phyloP scores from a whole-genome alignment of 2,888 invertebrate species.

The Branchipolynoe longqiensis region DNA sequence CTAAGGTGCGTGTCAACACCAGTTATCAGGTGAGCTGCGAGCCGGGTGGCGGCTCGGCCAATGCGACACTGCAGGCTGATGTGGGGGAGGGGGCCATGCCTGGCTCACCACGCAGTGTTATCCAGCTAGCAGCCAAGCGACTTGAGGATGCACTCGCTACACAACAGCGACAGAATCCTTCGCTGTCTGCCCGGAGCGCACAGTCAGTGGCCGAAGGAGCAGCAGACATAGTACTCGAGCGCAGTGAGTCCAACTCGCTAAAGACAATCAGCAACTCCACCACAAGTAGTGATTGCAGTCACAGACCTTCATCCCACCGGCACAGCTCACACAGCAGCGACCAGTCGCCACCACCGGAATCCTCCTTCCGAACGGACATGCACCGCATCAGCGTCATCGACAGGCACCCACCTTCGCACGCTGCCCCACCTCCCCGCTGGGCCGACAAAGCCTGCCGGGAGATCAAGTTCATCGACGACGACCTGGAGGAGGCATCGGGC shows the following conservation, averaged over 20 bases:
- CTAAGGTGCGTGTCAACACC: conserved; percentile 65
- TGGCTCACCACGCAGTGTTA: conserved; percentile 45
- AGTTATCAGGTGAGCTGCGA: conserved; percentile 9
- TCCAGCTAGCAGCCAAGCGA: conserved; percentile 58
- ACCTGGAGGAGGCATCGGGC: conserved; percentile 58
- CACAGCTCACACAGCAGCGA: conserved; percentile 40
- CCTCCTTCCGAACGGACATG: conserved; percentile 10
- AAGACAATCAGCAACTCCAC: neutral
- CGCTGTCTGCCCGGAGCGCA: neutral
- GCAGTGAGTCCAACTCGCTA: conserved; percentile 4
- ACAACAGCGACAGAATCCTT: conserved; percentile 42
- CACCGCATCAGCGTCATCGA: conserved; percentile 6
- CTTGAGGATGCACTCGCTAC: conserved; percentile 53
- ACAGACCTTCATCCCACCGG: conserved; percentile 16
- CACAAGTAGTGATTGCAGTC: conserved; percentile 27
- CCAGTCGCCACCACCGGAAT: neutral
- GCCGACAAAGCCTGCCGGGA: conserved; percentile 80
- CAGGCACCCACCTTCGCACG: neutral
- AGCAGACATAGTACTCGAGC: too few species aligned
- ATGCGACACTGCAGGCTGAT: neutral
- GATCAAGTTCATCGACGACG: conserved; percentile 86
- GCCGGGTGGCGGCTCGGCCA: neutral
- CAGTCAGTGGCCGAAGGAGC: neutral
- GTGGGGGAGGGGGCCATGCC: neutral
- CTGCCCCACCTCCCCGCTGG: conserved; percentile 72